Conservation (phyloP, 30 jellyfish, hydroid and myxozoan species). For the Sanderia malayensis region DNA sequence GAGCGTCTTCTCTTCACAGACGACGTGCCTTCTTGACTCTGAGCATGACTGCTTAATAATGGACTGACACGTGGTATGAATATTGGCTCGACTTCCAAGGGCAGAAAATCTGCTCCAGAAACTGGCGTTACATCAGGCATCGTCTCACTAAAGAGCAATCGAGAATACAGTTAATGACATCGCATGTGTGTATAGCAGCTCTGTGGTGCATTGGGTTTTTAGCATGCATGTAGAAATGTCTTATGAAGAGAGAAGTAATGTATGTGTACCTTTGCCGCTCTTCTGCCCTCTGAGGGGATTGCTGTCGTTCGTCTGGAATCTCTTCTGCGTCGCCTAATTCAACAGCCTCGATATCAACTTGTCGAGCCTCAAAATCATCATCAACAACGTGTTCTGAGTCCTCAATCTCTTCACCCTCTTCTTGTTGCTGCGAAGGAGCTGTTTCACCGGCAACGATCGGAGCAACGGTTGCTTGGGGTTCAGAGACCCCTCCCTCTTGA, state of each 20-base stretch:
- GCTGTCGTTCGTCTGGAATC: conserved; percentile 22
- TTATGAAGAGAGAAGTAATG: too few species aligned
- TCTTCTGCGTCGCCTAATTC: conserved; percentile 19
- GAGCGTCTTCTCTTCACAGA: not conserved
- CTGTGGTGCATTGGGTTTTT: too few species aligned
- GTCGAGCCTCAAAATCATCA: not conserved
- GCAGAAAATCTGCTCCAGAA: not conserved
- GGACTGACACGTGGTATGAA: not conserved
- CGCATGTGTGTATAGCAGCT: too few species aligned
- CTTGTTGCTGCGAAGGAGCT: not conserved
- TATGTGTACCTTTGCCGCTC: too few species aligned
- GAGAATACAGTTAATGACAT: too few species aligned
- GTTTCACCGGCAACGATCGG: conserved; percentile 48
- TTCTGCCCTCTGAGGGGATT: not conserved
- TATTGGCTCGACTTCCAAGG: not conserved
- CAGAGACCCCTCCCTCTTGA: conserved; percentile 38
- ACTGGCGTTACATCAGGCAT: not conserved
- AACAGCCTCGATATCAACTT: too few species aligned
- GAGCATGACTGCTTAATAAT: not conserved
- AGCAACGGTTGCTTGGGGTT: conserved; percentile 59
- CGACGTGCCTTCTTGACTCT: not conserved
- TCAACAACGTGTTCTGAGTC: not conserved
- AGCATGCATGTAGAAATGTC: too few species aligned
- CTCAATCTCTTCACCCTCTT: conserved; percentile 25
- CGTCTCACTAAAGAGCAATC: too few species aligned